Conservation (phyloP, 2,888 invertebrate genomes). For the Mesochorus sp. region DNA sequence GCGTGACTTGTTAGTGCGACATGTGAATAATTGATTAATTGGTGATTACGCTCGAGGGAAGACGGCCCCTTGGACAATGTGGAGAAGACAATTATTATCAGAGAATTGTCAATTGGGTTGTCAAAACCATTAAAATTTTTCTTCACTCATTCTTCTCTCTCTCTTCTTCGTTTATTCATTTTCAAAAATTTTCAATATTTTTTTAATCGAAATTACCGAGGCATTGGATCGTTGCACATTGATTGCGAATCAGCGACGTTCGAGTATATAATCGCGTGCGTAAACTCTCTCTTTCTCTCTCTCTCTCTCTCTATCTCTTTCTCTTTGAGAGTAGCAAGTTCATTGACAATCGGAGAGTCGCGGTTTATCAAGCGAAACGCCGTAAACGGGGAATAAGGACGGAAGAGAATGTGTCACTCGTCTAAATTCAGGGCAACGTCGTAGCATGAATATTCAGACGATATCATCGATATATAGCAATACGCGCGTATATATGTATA, state of each 20-base stretch:
- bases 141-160: too few species aligned
- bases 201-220: too few species aligned
- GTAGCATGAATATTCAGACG: constrained; percentile 65
- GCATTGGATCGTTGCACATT: too few species aligned
- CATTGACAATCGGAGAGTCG: constrained; percentile 24
- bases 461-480: too few species aligned
- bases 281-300: too few species aligned
- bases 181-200: too few species aligned
- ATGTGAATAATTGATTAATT: constrained; percentile 39
- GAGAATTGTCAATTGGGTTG: not conserved
- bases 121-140: too few species aligned
- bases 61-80: not conserved
- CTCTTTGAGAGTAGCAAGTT: constrained; percentile 14
- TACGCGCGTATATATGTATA: constrained; percentile 32
- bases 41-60: constrained; percentile 24
- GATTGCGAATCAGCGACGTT: too few species aligned
- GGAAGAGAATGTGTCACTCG: constrained; percentile 29
- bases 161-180: too few species aligned
- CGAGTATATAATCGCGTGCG: too few species aligned
- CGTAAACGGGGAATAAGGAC: constrained; percentile 10
- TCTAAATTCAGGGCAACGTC: constrained; percentile 60
- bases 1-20: too few species aligned
- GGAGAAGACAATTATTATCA: not conserved
- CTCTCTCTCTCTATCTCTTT: too few species aligned
- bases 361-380: constrained; percentile 24